A percentile compares a stretch with the other conserved stretches of the same genome.
Evolutionary conservation across 2,113 vertebrate genomes (phyloP).

Genomic region (Thermophis baileyi): DNA sequence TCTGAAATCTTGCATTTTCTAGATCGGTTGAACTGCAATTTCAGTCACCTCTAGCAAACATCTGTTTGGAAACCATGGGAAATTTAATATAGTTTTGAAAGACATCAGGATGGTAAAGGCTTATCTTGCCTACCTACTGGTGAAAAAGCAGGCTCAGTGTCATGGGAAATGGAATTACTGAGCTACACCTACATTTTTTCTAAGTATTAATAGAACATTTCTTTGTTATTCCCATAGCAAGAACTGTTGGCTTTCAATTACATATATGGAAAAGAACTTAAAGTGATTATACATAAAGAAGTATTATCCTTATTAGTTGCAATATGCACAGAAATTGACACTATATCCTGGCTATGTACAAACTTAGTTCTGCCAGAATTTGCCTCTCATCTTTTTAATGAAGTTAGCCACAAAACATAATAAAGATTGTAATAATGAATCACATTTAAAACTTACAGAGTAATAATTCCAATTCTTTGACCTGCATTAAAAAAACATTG

Average conservation of each 20-base stretch:
- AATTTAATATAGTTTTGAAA: not conserved
- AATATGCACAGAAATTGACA: not conserved
- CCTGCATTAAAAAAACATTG: not conserved
- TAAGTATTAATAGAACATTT: not conserved
- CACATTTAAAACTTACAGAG: not conserved
- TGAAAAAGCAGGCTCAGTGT: not conserved
- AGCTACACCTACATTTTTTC: not conserved
- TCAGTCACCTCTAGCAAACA: not conserved
- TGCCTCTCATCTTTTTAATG: not conserved
- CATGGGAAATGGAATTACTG: not conserved
- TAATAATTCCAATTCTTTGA: not conserved
- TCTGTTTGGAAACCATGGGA: not conserved
- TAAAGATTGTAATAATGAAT: not conserved
- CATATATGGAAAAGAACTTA: not conserved
- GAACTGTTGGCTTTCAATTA: not conserved
- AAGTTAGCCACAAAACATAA: not conserved
- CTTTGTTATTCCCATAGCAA: not conserved
- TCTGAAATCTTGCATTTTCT: not conserved
- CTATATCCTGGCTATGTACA: not conserved
- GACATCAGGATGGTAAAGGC: not conserved
- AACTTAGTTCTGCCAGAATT: not conserved
- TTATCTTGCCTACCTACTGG: not conserved
- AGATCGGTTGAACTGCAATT: not conserved
- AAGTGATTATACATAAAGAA: not conserved
- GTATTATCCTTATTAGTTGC: not conserved